Base-by-base conservation (phyloP, 1,140 invertebrate genomes). In the Zaprionus gabonicus region DNA sequence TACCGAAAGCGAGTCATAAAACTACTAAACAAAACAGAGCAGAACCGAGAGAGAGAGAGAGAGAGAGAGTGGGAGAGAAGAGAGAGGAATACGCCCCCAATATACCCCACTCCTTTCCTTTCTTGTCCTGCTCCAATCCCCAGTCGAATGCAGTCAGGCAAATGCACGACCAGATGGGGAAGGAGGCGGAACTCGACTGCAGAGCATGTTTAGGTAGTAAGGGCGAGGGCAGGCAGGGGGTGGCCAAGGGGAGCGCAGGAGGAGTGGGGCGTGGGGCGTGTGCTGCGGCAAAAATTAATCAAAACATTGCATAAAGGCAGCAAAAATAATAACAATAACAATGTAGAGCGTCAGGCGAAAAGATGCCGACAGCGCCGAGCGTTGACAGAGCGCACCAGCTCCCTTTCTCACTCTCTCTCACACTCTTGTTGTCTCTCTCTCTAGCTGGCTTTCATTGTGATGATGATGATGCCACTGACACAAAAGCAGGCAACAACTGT, bases 291-390 rank as follows among this genome's bases (percentile, higher is more conserved):
- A 90, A 88, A 88, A 88, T 88, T 88, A 88, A 88, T 88, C 85
- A 88, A 88, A 88, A 88, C 85, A 88, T 88, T 88, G 85, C 85
- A 88, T 88, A 88, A 88, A 88, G 85, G 77, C 80, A 88, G 85
- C 85, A 88, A 88, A 88, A 88, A 88, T 88, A 88, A 88, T 88
- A 88, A 88, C 85, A 88, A 88, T 88, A 88, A 88, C 81, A 88
- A 85, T 85, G 85, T 90, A 79, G 85, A 90, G 76, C 78, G 85
- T 90, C 82, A 87, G 82, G 76, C 78, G 81, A 83, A 82, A 90
- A 90, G 84, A 80, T 46, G 75, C 81, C 72, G 81, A 81, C 74
- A 88, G 84, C 78, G 53, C 56, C 60, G 57, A 64, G 25, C 69
- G 84, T 82, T 88, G 84, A 86, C 82, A 87, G 84, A 57, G 62